Percentiles rank a stretch among this genome's conserved stretches.
Evolutionary conservation across 2,797 vertebrate species (phyloP).

Genomic region (Sebastiscus tertius): DNA sequence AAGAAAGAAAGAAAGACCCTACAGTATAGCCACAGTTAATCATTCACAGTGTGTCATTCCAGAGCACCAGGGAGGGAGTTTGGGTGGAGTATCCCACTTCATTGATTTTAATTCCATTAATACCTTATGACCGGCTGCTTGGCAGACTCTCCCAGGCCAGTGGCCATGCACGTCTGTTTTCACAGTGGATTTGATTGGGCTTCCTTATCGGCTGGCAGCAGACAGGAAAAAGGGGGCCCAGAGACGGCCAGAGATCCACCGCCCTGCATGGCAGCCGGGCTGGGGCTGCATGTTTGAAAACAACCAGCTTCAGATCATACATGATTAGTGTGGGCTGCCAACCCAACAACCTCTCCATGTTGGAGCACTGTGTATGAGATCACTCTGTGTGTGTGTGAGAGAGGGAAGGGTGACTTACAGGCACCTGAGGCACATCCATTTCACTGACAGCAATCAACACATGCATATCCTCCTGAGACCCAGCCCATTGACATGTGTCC

Average conservation of each 20-base stretch:
- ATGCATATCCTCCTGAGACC: not conserved
- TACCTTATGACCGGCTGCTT: constrained; percentile 52
- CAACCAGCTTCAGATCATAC: constrained; percentile 67
- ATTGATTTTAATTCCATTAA: constrained; percentile 80
- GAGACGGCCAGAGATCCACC: constrained; percentile 52
- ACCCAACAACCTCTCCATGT: not conserved
- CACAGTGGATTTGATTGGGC: constrained; percentile 59
- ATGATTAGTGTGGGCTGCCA: constrained; percentile 52
- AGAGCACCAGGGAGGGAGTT: not conserved
- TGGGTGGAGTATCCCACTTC: constrained; percentile 47
- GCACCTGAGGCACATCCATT: constrained; percentile 54
- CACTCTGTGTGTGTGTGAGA: not conserved
- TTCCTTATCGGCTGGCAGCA: constrained; percentile 76
- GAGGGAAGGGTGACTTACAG: constrained; percentile 28
- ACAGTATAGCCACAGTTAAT: constrained; percentile 1
- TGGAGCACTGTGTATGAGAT: constrained; percentile 32
- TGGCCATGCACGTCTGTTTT: constrained; percentile 56
- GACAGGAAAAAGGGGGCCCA: constrained; percentile 61
- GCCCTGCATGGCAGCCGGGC: constrained; percentile 27
- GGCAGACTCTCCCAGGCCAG: constrained; percentile 50
- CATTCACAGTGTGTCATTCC: constrained; percentile 18
- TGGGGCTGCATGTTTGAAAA: constrained; percentile 49
- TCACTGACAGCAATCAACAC: constrained; percentile 23
- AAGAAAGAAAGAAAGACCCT: not conserved
- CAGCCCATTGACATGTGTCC: too few relatives aligned